Conservation (phyloP, 2,888 invertebrate species). For the Lycaena phlaeas region DNA sequence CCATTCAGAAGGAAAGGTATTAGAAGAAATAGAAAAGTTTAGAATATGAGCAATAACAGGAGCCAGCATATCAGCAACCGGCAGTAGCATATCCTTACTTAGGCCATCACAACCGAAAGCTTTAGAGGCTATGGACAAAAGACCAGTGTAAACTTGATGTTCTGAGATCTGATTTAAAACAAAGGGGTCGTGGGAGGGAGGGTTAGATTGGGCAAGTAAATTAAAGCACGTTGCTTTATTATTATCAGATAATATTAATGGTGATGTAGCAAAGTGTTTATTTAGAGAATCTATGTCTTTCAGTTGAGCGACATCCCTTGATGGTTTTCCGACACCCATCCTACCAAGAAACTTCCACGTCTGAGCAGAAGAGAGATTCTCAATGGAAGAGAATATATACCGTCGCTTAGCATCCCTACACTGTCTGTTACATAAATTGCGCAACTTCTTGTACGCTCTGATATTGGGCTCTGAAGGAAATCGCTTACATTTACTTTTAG, state of each 20-base stretch:
- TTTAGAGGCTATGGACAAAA: no score
- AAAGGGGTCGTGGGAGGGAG: background rate
- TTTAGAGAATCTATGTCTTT: background rate
- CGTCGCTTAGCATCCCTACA: slow-evolving; percentile 1
- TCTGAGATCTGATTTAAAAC: background rate
- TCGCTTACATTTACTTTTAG: background rate
- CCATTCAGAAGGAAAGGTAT: background rate
- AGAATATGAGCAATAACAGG: background rate
- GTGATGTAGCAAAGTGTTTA: slow-evolving; percentile 1
- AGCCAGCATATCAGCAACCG: background rate
- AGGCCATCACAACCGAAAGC: slow-evolving; percentile 2
- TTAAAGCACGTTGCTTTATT: background rate
- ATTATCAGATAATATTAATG: background rate
- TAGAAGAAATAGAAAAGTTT: background rate
- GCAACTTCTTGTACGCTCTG: no score
- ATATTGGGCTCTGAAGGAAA: background rate
- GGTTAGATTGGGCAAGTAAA: background rate
- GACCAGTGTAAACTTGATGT: background rate
- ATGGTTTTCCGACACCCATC: background rate
- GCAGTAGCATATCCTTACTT: background rate
- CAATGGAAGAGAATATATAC: background rate
- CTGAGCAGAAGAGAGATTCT: background rate
- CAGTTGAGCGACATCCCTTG: background rate
- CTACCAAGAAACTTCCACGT: background rate
- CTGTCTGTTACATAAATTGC: no score